Conservation (phyloP, 2,797 vertebrate species). For the Alcedo quadribrachys region DNA sequence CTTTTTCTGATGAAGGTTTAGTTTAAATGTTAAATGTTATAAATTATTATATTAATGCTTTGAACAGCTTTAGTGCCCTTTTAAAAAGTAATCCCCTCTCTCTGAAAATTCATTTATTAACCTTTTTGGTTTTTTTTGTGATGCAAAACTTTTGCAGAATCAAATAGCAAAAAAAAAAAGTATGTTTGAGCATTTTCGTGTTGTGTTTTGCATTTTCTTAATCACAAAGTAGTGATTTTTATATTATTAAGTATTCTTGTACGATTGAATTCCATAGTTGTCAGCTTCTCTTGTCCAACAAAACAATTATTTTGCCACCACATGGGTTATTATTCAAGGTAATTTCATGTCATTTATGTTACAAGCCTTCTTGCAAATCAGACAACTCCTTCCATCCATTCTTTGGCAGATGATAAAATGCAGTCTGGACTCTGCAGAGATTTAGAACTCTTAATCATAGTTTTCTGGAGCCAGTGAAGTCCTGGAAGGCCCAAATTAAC, state of each 20-base stretch:
- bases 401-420: background rate
- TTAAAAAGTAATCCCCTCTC: background rate
- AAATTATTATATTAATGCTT: background rate
- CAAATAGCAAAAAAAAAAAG: background rate
- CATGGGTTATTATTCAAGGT: background rate
- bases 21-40: background rate
- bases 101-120: background rate
- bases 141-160: background rate
- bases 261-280: background rate
- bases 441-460: background rate
- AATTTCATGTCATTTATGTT: background rate
- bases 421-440: background rate
- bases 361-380: background rate
- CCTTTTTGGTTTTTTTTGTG: background rate
- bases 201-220: background rate
- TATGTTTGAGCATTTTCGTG: background rate
- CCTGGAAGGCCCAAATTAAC: background rate
- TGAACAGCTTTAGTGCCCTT: background rate
- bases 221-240: background rate
- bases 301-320: background rate
- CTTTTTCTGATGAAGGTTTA: background rate
- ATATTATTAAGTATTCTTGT: background rate
- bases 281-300: background rate
- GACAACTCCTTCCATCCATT: background rate
- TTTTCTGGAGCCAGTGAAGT: background rate